Base-by-base conservation (phyloP, 2,797 vertebrate genomes). In the Lepilemur ruficaudatus region DNA sequence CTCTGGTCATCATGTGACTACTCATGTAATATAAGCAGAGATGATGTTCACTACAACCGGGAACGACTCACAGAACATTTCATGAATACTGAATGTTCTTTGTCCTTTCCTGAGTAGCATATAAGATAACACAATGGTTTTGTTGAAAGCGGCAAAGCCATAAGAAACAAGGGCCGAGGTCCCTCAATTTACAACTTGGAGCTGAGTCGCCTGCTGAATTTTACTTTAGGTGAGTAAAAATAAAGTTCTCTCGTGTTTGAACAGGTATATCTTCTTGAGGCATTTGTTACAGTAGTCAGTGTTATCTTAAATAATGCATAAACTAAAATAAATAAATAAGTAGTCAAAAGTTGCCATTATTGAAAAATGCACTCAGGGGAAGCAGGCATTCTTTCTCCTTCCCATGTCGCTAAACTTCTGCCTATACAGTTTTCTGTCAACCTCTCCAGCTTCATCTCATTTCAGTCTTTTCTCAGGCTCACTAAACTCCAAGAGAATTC, bases 271-370 rank as follows among this genome's bases (percentile, higher is more conserved):
- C 4, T 65, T 72, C 72, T 43, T 75, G 52, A 95, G 52, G 46
- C 25, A 69, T 76, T 63, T 89, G 18, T 67, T 94, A 30, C 5
- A 75, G 43, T 28, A 90, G 70, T 22, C 11, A 78, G 7, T 46
- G 14, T 35, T 84, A 94, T 50, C 28, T 41, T 96, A 79, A 91
- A 81, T 81, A 92, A 88, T 80, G 73, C 22, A 93, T 46, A 76
- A 88, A 89, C 9, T 57, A 79, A 92, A 93, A 81, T 79, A 91
- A 75, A 59, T 41, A 55, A 89, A 63, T 69, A 81, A 89, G 9
- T 28, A 70, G 25, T 43, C 46, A 28, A 70, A 84, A 87, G 9
- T 90, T 57, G 14, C 23, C 38, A 7, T 30, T 41, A 7, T n/a
- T 83, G 38, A 89, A 92, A 22, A 32, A 63, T 5, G 28, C 1